Evolutionary conservation across 1,140 invertebrate genomes (phyloP).

Genomic region (Drosophila ficusphila): DNA sequence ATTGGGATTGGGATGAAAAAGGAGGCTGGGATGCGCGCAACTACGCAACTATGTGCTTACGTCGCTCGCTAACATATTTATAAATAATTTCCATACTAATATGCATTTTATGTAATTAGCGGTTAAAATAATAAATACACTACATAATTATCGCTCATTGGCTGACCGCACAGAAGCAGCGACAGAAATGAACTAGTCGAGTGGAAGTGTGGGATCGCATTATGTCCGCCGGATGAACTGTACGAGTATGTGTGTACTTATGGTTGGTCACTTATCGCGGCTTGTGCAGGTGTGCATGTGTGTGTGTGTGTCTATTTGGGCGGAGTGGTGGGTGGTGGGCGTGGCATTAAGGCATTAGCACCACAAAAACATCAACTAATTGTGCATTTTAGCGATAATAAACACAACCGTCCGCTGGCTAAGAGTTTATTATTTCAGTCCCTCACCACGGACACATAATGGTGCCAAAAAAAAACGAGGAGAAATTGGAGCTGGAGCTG

Average conservation of each 20-base stretch:
- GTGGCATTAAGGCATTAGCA: slow-evolving; percentile 78
- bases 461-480: background rate
- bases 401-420: slow-evolving; percentile 44
- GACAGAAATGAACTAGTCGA: slow-evolving; percentile 61
- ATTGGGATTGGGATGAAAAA: too few relatives aligned
- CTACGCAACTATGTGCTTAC: slow-evolving; percentile 32
- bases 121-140: slow-evolving; percentile 82
- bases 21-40: background rate
- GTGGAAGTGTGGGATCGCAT: slow-evolving; percentile 8
- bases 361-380: slow-evolving; percentile 82
- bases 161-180: slow-evolving; percentile 63
- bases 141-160: slow-evolving; percentile 79
- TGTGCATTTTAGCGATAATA: slow-evolving; percentile 82
- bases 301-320: slow-evolving; percentile 13
- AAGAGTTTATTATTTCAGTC: slow-evolving; percentile 80
- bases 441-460: slow-evolving; percentile 38
- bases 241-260: slow-evolving; percentile 31
- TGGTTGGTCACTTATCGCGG: slow-evolving; percentile 60
- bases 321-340: slow-evolving; percentile 20
- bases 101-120: slow-evolving; percentile 83
- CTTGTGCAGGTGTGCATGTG: slow-evolving; percentile 39
- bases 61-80: slow-evolving; percentile 75
- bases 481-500: background rate
- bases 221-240: slow-evolving; percentile 14
- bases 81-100: slow-evolving; percentile 81